Evolutionary conservation across 2,888 invertebrate species (phyloP), one percentile per base, ranked within the genome.

Genomic region (Mythimna albipuncta): DNA sequence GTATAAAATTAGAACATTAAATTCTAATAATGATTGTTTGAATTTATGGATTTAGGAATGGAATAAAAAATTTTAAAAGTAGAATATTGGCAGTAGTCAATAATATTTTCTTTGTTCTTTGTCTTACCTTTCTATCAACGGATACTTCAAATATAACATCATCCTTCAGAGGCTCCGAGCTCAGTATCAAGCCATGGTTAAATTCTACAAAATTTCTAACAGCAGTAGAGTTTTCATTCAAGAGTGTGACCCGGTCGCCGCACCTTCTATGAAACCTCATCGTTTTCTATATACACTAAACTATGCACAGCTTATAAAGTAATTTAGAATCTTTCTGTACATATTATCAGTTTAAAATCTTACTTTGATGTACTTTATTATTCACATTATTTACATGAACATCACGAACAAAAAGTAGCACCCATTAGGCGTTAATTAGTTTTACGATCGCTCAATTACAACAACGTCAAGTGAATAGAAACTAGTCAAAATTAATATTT

Each of bases 121-220:
- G 47, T 62, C 93, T 89, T 94, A 99, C 99, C 97, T 99, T 99
- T 95, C 98, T 98, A 91, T 99, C 98, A 89, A 99, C 98, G 88
- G 97, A 97, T 80, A 99, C 98, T 97, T 98, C 98, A 92, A 99
- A 99, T 72, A 98, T 94, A 79, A 98, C 97, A 96, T 99, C 98
- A 92, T 98, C 98, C 77, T 97, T 95, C 44, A 99, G 95, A 6
- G 98, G 98, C 85, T 98, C 98, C 7, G 97, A 97, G 88, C 98
- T 98, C 83, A 99, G 97, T 41, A 98, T 98, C 82, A 99, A 94
- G n/a, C 98, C 99, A 95, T 98, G 98, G 93, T 98, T 98, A 91
- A 98, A 99, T 91, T 98, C 98, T 70, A 98, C 97, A 87, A 98
- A 97, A 91, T 97, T 98, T 87, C 98, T 96, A 78, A 97, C 97